Percentiles rank a stretch among this genome's conserved stretches.
Conservation (phyloP, 2,888 invertebrate species). For the Dioctria linearis region DNA sequence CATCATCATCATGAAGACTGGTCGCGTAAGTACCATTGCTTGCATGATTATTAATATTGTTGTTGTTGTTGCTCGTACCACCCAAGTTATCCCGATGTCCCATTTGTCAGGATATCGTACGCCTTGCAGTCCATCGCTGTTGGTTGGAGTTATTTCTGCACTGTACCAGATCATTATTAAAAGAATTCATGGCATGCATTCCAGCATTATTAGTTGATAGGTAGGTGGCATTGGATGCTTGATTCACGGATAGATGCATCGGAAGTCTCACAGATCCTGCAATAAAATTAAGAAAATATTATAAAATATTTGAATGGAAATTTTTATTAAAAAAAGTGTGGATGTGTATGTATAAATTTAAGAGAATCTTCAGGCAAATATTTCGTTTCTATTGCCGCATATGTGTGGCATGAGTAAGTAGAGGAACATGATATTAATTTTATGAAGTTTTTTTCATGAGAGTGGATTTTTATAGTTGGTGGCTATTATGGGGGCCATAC, state of each 20-base stretch:
- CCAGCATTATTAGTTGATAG: slow-evolving; percentile 55
- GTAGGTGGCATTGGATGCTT: slow-evolving; percentile 58
- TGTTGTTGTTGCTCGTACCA: not conserved
- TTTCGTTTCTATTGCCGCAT: no score
- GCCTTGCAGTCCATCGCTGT: slow-evolving; percentile 61
- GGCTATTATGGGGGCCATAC: no score
- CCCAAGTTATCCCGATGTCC: slow-evolving; percentile 17
- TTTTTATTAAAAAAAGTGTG: not conserved
- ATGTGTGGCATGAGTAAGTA: no score
- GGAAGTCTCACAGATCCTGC: slow-evolving; percentile 70
- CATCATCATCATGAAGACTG: slow-evolving; percentile 15
- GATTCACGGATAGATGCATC: slow-evolving; percentile 66
- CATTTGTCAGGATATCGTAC: slow-evolving; percentile 61
- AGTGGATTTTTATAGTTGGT: no score
- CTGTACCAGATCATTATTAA: slow-evolving; percentile 60
- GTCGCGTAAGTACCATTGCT: slow-evolving; percentile 3
- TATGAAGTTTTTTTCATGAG: no score
- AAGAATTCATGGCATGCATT: slow-evolving; percentile 62
- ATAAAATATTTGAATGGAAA: not conserved
- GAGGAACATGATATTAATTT: no score
- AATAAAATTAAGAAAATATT: slow-evolving; percentile 21
- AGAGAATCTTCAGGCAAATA: no score
- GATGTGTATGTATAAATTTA: no score
- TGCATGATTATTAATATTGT: slow-evolving; percentile 22
- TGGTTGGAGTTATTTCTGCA: slow-evolving; percentile 59